Evolutionary conservation across 2,888 invertebrate species (phyloP).

Genomic region (Acanthococcus lagerstroemiae): DNA sequence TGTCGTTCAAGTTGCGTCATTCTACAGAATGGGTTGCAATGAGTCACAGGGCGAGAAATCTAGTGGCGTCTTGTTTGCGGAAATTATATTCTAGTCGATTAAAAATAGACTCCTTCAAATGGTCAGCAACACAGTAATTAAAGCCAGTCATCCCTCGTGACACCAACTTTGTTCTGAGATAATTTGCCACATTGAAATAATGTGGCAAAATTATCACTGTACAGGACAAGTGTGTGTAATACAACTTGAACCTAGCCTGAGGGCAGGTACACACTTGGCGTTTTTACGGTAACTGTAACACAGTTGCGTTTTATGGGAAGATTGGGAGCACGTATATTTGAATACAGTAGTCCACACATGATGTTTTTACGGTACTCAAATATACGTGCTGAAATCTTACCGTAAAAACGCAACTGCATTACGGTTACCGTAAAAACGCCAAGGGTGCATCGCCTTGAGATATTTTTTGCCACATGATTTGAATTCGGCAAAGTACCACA

Average conservation of each 20-base stretch:
- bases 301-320: too few relatives aligned
- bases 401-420: too few relatives aligned
- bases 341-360: too few relatives aligned
- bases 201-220: neutral
- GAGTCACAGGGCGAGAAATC: neutral
- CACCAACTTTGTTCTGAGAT: neutral
- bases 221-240: too few relatives aligned
- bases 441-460: too few relatives aligned
- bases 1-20: neutral
- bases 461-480: neutral
- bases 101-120: neutral
- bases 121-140: neutral
- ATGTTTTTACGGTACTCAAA: too few relatives aligned
- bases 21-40: neutral
- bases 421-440: too few relatives aligned
- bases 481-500: constrained; percentile 2
- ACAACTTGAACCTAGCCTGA: neutral
- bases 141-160: neutral
- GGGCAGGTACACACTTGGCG: too few relatives aligned
- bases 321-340: too few relatives aligned
- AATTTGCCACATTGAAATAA: neutral
- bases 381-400: too few relatives aligned
- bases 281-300: too few relatives aligned
- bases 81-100: neutral
- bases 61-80: neutral